Evolutionary conservation across 1,140 invertebrate genomes (phyloP), one percentile per base, ranked within the genome.

Genomic region (Temnothorax longispinosus): DNA sequence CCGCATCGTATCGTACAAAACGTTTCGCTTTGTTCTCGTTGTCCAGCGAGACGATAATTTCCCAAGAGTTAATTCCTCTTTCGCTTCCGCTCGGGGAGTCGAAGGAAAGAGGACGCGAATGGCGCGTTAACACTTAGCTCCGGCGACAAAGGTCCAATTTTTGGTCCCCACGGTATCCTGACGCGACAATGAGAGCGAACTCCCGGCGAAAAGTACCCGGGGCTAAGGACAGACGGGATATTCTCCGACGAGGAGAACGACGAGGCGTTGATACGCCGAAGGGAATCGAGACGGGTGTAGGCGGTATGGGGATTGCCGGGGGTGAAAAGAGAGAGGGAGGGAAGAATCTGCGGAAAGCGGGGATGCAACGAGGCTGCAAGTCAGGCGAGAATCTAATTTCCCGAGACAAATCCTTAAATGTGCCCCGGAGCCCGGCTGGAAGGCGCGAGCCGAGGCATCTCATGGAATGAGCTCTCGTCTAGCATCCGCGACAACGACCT

Each of bases 301-400:
- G 60, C 15, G 75, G 77, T 72, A 41, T 38, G 44, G 38, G 72
- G 60, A 56, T 74, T 67, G 75, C 44, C 64, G 52, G 2, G 47
- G 41, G 80, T 62, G 76, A 56, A 50, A 52, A 38, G 76, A 72
- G 81, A 88, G 41, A 38, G 62, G 67, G 47, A 52, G 85, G 86
- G 82, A 88, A 89, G 90, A 88, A 89, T 91, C 80, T 84, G 77
- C 62, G 76, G 88, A 89, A 88, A 91, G 84, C 75, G 76, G 88
- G 75, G 88, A 89, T 88, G 81, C 92, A 91, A 93, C 91, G 89
- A 91, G 81, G 92, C 91, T 93, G 93, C 93, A 95, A 95, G 93
- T 94, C 93, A 93, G 90, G 92, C 94, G 93, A 94, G 93, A 95
- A 95, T 95, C 94, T 95, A 94, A 95, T 95, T 95, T 95, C 94